A percentile compares a stretch with the other conserved stretches of the same genome.
phyloP scores from a whole-genome alignment of 2,113 vertebrate species.

The Pogona vitticeps region DNA sequence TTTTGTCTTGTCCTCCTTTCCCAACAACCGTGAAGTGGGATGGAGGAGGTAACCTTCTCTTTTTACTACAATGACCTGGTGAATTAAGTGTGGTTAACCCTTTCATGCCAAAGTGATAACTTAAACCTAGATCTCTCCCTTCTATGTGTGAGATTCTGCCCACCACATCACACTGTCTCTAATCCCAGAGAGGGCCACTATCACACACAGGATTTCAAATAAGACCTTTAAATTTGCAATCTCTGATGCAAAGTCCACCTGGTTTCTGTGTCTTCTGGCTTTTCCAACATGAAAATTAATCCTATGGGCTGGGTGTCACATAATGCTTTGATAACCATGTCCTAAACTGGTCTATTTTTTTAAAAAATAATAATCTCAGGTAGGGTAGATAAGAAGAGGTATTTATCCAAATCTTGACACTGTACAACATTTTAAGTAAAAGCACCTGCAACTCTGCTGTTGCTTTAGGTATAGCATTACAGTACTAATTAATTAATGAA shows the following conservation, averaged over 20 bases:
- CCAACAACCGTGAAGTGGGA: too few relatives aligned
- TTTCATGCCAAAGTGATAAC: neutral
- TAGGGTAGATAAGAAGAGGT: neutral
- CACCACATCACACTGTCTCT: neutral
- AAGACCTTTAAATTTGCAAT: neutral
- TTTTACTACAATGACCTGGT: neutral
- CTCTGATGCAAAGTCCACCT: neutral
- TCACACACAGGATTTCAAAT: neutral
- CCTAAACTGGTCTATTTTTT: constrained; percentile 21
- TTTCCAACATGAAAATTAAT: neutral
- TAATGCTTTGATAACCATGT: neutral
- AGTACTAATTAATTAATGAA: constrained; percentile 45
- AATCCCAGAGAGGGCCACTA: too few relatives aligned
- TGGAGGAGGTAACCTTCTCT: too few relatives aligned
- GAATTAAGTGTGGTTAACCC: too few relatives aligned
- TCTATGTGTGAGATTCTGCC: neutral
- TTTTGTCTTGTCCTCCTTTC: neutral
- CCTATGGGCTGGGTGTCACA: neutral
- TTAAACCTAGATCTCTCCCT: neutral
- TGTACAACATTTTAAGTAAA: constrained; percentile 24
- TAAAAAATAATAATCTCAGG: neutral
- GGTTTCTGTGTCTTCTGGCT: neutral
- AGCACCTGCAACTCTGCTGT: constrained; percentile 7
- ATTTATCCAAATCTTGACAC: constrained; percentile 21
- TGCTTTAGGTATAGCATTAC: constrained; percentile 14